Base-by-base conservation (phyloP, 1,140 invertebrate genomes). In the Aleiodes sp. region DNA sequence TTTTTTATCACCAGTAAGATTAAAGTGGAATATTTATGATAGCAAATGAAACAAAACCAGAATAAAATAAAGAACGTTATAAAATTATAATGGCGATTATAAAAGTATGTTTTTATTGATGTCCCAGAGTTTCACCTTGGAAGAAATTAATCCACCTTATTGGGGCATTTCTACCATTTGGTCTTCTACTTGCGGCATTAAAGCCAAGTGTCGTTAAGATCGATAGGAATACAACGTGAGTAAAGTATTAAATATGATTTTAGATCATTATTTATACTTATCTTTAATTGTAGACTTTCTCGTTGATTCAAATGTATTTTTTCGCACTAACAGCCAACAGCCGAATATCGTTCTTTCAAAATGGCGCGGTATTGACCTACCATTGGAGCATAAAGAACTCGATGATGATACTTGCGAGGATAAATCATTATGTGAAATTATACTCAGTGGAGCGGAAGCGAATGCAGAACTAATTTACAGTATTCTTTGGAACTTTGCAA, bases 121-220 rank as follows among this genome's bases (percentile, higher is more conserved):
- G 6, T 65, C n/a, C n/a, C 60, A 83, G 82, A 33, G 16, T 77
- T 10, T 80, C 80, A 24, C 75, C 81, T 1, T 85, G 82, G 83
- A 83, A 79, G 65, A 86, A 85, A 69, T 81, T 85, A 2, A 64
- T 85, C 10, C 81, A 80, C 39, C 69, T 86, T 28, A 79, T 85
- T 60, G 79, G 84, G 14, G 76, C 84, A 28, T 80, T 86, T 60
- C 57, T 87, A 28, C 86, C 86, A 0, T 68, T 86, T 9, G 85
- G 85, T 24, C 70, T 87, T 39, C 78, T 87, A 19, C 65, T 87
- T 1, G 84, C 84, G 2, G 77, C 84, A 4, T 35, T 87, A 4
- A 78, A 79, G 0, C 83, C 84, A 2, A 84, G 77, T 19, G 69
- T 84, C 19, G 61, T 84, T 12, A 76, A 71, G 43, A 75, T 85